Conservation (phyloP, 1,140 invertebrate genomes). For the Anadara kagoshimensis region DNA sequence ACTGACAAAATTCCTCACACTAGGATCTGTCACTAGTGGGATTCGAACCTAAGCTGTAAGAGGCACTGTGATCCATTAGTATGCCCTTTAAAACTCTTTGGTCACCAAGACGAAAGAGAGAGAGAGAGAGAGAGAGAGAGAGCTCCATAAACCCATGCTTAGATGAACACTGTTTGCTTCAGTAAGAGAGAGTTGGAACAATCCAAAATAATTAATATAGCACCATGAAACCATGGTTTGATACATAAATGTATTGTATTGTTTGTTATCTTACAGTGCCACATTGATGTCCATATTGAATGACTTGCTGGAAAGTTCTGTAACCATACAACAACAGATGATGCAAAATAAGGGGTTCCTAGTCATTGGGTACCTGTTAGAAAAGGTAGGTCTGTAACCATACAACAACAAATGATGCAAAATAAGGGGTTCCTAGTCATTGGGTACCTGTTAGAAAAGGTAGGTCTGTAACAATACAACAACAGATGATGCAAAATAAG, state of each 20-base stretch:
- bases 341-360: slow-evolving; percentile 98
- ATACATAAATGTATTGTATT: too few species aligned
- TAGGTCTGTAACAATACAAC: slow-evolving; percentile 68
- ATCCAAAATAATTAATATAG: too few species aligned
- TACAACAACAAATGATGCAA: slow-evolving; percentile 83
- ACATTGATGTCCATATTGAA: slow-evolving; percentile 98
- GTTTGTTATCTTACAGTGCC: slow-evolving; percentile 81
- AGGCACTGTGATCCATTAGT: too few species aligned
- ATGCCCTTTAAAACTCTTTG: too few species aligned
- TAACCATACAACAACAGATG: slow-evolving; percentile 99
- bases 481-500: slow-evolving; percentile 98
- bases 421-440: slow-evolving; percentile 98
- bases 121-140: too few species aligned
- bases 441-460: slow-evolving; percentile 94
- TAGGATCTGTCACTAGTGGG: too few species aligned
- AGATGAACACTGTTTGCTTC: too few species aligned
- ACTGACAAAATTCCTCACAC: too few species aligned
- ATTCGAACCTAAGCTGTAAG: too few species aligned
- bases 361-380: slow-evolving; percentile 97
- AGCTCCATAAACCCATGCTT: too few species aligned
- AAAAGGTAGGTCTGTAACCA: slow-evolving; percentile 77
- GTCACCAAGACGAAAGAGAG: too few species aligned
- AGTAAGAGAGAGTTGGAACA: too few species aligned
- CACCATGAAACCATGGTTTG: neutral
- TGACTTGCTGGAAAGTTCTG: slow-evolving; percentile 96